Evolutionary conservation across 2,113 vertebrate genomes (phyloP).

Genomic region (Stegostoma tigrinum): DNA sequence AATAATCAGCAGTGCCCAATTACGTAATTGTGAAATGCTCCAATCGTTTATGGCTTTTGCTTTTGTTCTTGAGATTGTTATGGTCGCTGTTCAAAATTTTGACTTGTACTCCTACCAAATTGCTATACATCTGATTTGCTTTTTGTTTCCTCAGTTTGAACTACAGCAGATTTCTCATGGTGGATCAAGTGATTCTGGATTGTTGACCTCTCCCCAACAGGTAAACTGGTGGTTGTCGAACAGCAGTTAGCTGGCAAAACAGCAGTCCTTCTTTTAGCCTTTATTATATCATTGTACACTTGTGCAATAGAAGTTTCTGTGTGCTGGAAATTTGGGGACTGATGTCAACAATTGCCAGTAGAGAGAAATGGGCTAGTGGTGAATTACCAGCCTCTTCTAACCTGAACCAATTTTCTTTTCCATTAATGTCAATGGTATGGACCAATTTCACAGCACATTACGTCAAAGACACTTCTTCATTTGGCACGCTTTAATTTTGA

Average conservation of each 20-base stretch:
- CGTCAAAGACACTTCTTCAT: background rate
- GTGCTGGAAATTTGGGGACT: background rate
- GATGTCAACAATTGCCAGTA: background rate
- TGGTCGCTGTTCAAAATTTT: background rate
- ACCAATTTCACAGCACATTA: background rate
- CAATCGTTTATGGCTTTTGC: background rate
- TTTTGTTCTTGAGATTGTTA: background rate
- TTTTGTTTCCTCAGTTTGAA: slow-evolving; percentile 30
- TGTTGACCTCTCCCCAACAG: slow-evolving; percentile 42
- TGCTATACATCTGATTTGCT: background rate
- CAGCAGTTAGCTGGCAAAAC: slow-evolving; percentile 23
- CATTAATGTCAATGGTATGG: background rate
- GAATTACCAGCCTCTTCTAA: background rate
- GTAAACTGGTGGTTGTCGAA: slow-evolving; percentile 45
- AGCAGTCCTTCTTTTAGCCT: background rate
- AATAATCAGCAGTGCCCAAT: background rate
- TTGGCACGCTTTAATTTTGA: background rate
- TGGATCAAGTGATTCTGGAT: slow-evolving; percentile 59
- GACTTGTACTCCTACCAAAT: background rate
- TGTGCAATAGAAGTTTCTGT: background rate
- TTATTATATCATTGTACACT: background rate
- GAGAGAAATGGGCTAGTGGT: background rate
- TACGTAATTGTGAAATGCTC: background rate
- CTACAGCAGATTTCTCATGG: slow-evolving; percentile 48
- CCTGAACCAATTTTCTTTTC: background rate